Evolutionary conservation across 2,797 vertebrate genomes (phyloP).

Genomic region (Coluber constrictor): DNA sequence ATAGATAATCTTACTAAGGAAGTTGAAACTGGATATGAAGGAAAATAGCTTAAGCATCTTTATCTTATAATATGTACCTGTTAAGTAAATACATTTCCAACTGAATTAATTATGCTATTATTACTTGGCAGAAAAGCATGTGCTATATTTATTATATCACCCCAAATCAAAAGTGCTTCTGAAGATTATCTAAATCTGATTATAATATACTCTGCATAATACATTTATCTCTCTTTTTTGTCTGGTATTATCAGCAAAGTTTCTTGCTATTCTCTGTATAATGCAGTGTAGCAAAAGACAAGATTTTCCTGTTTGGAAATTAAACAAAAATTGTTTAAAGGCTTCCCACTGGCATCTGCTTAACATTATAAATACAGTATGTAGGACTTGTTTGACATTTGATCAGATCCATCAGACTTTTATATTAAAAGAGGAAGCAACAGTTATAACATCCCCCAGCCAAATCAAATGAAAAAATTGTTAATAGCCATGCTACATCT

Average conservation of each 20-base stretch:
- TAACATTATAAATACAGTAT: background rate
- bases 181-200: background rate
- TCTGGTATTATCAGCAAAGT: background rate
- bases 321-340: background rate
- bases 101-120: background rate
- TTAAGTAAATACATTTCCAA: slow-evolving; percentile 5
- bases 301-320: background rate
- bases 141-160: background rate
- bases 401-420: background rate
- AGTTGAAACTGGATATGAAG: background rate
- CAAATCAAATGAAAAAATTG: background rate
- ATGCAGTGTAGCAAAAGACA: background rate
- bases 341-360: background rate
- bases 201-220: background rate
- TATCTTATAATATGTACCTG: background rate
- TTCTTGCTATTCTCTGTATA: background rate
- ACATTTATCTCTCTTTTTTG: no score
- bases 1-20: background rate
- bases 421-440: background rate
- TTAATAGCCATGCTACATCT: background rate
- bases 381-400: background rate
- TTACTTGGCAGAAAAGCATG: background rate
- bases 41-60: background rate
- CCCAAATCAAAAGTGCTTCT: background rate
- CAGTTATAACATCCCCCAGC: background rate